Evolutionary conservation across 2,888 invertebrate genomes (phyloP).

Genomic region (Habroteleia sp.): DNA sequence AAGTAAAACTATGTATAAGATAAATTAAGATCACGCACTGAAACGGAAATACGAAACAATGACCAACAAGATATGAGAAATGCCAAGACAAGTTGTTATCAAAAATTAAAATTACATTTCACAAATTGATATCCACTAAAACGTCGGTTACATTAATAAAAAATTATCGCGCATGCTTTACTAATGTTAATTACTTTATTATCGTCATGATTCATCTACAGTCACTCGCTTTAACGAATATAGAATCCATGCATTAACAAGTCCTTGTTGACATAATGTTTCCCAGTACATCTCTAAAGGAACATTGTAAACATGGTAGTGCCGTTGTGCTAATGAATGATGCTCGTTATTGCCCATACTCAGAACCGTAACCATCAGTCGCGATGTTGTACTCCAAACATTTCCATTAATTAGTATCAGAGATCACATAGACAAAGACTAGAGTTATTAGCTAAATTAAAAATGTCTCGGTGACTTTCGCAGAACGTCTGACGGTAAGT

Average conservation of each 20-base stretch:
- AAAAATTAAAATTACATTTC: conserved; percentile 2
- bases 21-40: too few species aligned
- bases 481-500: conserved; percentile 5
- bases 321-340: conserved; percentile 64
- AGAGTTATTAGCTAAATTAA: conserved; percentile 61
- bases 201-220: conserved; percentile 42
- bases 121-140: background rate
- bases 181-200: conserved; percentile 46
- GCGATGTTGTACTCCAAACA: conserved; percentile 60
- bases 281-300: conserved; percentile 61
- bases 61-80: too few species aligned
- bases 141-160: background rate
- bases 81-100: too few species aligned
- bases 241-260: conserved; percentile 60
- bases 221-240: conserved; percentile 49
- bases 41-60: too few species aligned
- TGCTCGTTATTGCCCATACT: conserved; percentile 63
- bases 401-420: conserved; percentile 64
- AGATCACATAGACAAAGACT: conserved; percentile 53
- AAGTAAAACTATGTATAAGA: too few species aligned
- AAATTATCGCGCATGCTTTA: conserved; percentile 15
- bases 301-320: conserved; percentile 61
- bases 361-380: conserved; percentile 53
- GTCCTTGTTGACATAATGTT: conserved; percentile 63
- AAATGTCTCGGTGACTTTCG: conserved; percentile 41